These are phyloP conservation scores for Equus przewalskii DNA, from an alignment of 2,113 vertebrate species.

Conservation along the genomic window DNA sequence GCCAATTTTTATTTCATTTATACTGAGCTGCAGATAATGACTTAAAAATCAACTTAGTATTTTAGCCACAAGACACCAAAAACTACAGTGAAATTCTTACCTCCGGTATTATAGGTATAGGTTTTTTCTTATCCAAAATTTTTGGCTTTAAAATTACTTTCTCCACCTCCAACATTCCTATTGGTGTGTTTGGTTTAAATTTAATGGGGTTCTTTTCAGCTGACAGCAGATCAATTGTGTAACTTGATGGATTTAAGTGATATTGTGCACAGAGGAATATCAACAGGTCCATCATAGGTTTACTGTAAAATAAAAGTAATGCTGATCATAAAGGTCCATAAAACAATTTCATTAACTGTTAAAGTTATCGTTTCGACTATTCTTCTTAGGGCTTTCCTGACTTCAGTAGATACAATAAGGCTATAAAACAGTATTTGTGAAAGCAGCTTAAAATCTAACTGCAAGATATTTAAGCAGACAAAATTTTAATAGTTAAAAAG, in stretches of 20 bases:
- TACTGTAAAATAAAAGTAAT: constrained; percentile 89
- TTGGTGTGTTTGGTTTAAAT: constrained; percentile 96
- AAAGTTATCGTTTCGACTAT: background rate
- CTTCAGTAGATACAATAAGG: background rate
- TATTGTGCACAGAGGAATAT: constrained; percentile 96
- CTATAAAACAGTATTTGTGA: background rate
- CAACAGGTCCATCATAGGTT: constrained; percentile 97
- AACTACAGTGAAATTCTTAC: constrained; percentile 85
- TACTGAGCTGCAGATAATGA: background rate
- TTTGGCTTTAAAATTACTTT: constrained; percentile 96
- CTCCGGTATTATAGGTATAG: constrained; percentile 94
- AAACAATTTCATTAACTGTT: background rate
- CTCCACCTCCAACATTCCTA: constrained; percentile 95
- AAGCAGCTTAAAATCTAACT: constrained; percentile 8
- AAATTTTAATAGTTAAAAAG: constrained; percentile 47
- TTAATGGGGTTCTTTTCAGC: constrained; percentile 93
- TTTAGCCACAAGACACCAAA: background rate
- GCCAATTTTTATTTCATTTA: constrained; percentile 45
- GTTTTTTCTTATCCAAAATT: constrained; percentile 93
- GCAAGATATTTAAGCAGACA: background rate
- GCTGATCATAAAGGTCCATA: background rate
- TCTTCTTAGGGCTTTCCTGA: background rate
- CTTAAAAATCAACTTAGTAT: constrained; percentile 45
- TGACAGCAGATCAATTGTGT: constrained; percentile 95
- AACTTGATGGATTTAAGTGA: constrained; percentile 96